These are phyloP conservation scores for Bombyx mandarina DNA, from an alignment of 1,140 invertebrate species.

Conservation along the genomic window DNA sequence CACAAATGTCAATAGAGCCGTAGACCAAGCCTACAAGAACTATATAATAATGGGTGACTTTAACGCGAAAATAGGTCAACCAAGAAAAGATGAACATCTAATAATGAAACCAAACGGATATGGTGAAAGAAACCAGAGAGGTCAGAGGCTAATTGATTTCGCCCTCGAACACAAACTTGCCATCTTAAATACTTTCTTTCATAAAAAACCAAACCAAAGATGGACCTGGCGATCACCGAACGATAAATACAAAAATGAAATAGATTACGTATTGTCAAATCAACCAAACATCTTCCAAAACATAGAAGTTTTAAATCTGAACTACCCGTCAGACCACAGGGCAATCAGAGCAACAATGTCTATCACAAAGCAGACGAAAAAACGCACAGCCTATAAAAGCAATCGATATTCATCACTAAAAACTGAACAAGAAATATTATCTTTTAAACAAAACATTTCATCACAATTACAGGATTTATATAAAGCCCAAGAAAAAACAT, in stretches of 20 bases:
- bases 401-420: neutral
- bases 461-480: neutral
- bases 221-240: neutral
- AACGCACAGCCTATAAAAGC: neutral
- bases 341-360: constrained; percentile 3
- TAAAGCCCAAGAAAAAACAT: neutral
- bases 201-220: neutral
- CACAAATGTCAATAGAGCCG: too few species aligned
- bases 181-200: neutral
- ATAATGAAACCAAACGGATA: too few species aligned
- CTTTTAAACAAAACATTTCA: neutral
- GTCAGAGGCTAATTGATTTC: too few species aligned
- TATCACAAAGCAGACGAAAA: neutral
- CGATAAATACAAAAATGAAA: neutral
- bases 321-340: constrained; percentile 1
- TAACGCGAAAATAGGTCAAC: too few species aligned
- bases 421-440: constrained; percentile 1
- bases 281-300: neutral
- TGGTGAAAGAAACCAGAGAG: too few species aligned
- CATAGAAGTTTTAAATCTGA: constrained; percentile 1
- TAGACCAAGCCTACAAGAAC: too few species aligned
- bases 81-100: too few species aligned
- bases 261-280: constrained; percentile 3
- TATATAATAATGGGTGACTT: too few species aligned
- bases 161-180: neutral